Conservation (phyloP, 1,140 invertebrate genomes). For the Eurytemora carolleeae region DNA sequence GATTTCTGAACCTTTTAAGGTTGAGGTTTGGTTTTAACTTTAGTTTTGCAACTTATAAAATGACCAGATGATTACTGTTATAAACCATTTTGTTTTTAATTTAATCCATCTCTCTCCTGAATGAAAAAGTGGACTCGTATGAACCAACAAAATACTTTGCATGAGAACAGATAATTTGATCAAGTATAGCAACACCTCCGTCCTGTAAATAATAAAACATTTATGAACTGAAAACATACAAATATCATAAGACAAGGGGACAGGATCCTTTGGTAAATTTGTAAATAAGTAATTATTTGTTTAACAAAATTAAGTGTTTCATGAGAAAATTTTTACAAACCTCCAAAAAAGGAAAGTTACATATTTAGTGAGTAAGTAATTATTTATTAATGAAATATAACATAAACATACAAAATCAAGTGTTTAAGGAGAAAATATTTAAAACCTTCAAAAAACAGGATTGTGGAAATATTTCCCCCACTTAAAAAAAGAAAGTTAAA, state of each 20-base stretch:
- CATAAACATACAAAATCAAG: no score
- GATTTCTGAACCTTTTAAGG: no score
- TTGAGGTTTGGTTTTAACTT: no score
- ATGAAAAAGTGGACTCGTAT: constrained; percentile 83
- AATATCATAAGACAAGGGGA: no score
- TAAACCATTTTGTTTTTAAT: no score
- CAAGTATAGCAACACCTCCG: constrained; percentile 77
- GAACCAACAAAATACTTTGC: constrained; percentile 75
- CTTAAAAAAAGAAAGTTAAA: not conserved
- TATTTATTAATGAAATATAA: not conserved
- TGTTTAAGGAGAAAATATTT: no score
- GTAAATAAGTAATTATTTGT: no score
- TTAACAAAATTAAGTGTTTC: not conserved
- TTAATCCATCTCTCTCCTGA: no score
- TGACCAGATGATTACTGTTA: no score
- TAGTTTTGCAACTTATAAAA: no score
- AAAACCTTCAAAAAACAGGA: not conserved
- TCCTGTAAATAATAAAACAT: constrained; percentile 38
- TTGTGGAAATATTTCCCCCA: not conserved
- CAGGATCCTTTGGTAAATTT: no score
- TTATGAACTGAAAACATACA: not conserved
- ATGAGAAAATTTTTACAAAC: constrained; percentile 41
- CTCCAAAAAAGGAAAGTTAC: constrained; percentile 23
- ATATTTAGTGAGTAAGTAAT: not conserved
- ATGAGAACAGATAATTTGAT: constrained; percentile 84